Evolutionary conservation across 1,140 invertebrate genomes (phyloP).

Genomic region (honey bee (Apis mellifera)): DNA sequence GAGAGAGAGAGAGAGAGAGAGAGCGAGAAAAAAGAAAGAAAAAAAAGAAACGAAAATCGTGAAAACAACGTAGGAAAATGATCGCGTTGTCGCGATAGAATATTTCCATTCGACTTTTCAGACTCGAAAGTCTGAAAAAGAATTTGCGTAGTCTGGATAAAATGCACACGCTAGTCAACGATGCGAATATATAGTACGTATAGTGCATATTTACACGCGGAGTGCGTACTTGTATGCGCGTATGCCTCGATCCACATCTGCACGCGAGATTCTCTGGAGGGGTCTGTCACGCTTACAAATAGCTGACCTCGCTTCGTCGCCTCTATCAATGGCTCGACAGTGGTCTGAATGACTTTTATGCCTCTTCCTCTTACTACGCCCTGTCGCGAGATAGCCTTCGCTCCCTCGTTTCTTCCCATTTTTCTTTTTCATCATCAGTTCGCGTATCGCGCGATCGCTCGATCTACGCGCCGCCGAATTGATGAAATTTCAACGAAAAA

Average conservation of each 20-base stretch:
- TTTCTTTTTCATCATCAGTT: too few species aligned
- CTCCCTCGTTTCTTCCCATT: slow-evolving; percentile 3
- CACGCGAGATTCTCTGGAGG: slow-evolving; percentile 75
- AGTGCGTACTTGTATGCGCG: slow-evolving; percentile 43
- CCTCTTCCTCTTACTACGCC: slow-evolving; percentile 71
- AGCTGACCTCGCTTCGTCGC: slow-evolving; percentile 80
- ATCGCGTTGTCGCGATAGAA: too few species aligned
- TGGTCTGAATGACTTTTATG: slow-evolving; percentile 76
- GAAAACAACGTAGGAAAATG: too few species aligned
- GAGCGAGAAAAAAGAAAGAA: neutral
- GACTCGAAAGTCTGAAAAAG: neutral
- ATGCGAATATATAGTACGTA: slow-evolving; percentile 20
- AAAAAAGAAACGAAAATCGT: too few species aligned
- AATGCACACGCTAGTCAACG: neutral
- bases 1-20: too few species aligned
- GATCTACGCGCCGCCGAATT: neutral
- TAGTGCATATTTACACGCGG: slow-evolving; percentile 23
- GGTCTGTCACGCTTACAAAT: slow-evolving; percentile 81
- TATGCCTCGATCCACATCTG: slow-evolving; percentile 58
- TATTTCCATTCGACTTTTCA: neutral
- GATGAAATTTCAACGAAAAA: neutral
- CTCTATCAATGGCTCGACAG: slow-evolving; percentile 79
- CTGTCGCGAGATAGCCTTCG: slow-evolving; percentile 57
- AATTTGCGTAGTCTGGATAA: neutral
- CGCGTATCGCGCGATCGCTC: neutral